phyloP scores from a whole-genome alignment of 2,888 invertebrate genomes.

The Pammene fasciana region DNA sequence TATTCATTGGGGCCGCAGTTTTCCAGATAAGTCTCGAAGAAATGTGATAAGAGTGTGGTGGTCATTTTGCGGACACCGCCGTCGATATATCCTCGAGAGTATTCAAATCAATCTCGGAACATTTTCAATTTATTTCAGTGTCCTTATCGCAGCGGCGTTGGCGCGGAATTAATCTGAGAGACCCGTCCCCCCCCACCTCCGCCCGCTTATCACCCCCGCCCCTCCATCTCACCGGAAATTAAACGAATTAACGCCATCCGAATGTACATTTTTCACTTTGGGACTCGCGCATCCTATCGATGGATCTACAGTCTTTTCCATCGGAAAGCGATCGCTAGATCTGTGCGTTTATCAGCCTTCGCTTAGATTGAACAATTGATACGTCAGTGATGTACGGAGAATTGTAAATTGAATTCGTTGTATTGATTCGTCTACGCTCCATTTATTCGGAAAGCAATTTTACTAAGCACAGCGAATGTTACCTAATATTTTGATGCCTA shows the following conservation, averaged over 20 bases:
- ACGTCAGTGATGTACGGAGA: constrained; percentile 79
- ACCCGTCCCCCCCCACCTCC: constrained; percentile 57
- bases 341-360: constrained; percentile 81
- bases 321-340: constrained; percentile 73
- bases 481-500: constrained; percentile 60
- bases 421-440: constrained; percentile 77
- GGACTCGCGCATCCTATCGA: constrained; percentile 79
- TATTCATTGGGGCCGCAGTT: constrained; percentile 65
- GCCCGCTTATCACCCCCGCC: constrained; percentile 49
- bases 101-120: constrained; percentile 84
- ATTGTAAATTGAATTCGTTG: constrained; percentile 80
- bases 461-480: constrained; percentile 66
- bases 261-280: constrained; percentile 84
- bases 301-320: constrained; percentile 80
- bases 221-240: constrained; percentile 80
- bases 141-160: constrained; percentile 81
- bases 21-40: constrained; percentile 56
- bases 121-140: constrained; percentile 84
- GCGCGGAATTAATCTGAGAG: constrained; percentile 82
- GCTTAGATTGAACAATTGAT: constrained; percentile 81
- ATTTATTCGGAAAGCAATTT: constrained; percentile 77
- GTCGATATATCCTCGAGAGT: constrained; percentile 76
- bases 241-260: constrained; percentile 84
- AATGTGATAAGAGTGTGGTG: constrained; percentile 62
- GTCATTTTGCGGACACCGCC: constrained; percentile 65